phyloP scores from a whole-genome alignment of 2,888 invertebrate species.

The Cataglyphis albicans region DNA sequence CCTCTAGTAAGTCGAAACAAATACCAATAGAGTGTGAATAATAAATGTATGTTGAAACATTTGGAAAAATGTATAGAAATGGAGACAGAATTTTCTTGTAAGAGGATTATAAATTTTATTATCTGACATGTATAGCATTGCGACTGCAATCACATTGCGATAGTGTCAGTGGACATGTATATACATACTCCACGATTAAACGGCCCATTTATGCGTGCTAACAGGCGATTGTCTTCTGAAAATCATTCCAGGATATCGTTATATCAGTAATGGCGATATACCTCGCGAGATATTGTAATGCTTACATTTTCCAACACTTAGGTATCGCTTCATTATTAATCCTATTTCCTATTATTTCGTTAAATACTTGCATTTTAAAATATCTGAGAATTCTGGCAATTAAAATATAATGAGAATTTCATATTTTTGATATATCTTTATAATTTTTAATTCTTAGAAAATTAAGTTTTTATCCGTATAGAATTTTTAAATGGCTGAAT shows the following conservation, averaged over 20 bases:
- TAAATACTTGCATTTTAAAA: neutral
- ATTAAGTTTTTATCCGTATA: neutral
- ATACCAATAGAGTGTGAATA: neutral
- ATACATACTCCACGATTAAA: conserved; percentile 31
- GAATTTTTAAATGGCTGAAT: neutral
- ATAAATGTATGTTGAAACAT: neutral
- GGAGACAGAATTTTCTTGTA: neutral
- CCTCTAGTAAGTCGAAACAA: neutral
- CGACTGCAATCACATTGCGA: conserved; percentile 15
- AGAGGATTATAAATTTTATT: neutral
- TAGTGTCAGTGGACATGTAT: conserved; percentile 23
- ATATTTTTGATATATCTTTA: neutral
- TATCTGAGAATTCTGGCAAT: neutral
- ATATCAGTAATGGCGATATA: neutral
- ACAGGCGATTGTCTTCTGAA: conserved; percentile 38
- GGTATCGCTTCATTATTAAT: conserved; percentile 10
- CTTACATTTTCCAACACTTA: conserved; percentile 10
- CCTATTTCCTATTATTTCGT: neutral
- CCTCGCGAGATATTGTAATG: conserved; percentile 25
- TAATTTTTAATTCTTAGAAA: neutral
- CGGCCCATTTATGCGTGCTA: conserved; percentile 28
- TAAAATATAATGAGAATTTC: neutral
- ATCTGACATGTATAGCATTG: conserved; percentile 16
- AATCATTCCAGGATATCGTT: neutral
- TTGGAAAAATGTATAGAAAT: conserved; percentile 6